A percentile compares a stretch with the other conserved stretches of the same genome.
These are phyloP conservation scores for Apogon hyalosoma DNA, from an alignment of 2,797 vertebrate species.

Conservation along the genomic window DNA sequence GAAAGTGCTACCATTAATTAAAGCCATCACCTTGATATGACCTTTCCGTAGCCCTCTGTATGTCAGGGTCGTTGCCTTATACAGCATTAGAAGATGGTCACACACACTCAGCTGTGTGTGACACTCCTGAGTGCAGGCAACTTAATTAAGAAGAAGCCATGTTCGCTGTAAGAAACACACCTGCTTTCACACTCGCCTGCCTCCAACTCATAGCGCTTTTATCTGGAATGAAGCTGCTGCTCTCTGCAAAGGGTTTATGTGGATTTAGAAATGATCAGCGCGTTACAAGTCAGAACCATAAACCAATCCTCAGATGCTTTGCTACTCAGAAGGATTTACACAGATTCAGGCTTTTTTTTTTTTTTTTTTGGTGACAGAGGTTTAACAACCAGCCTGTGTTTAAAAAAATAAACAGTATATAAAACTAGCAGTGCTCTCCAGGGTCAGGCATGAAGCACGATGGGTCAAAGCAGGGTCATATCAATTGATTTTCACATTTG, in stretches of 20 bases:
- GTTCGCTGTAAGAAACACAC: conserved; percentile 26
- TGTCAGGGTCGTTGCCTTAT: conserved; percentile 24
- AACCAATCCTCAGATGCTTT: background rate
- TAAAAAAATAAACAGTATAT: conserved; percentile 8
- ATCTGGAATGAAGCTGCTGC: conserved; percentile 1
- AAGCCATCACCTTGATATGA: conserved; percentile 31
- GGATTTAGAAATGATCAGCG: conserved; percentile 15
- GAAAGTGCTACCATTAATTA: conserved; percentile 15
- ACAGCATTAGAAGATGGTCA: conserved; percentile 31
- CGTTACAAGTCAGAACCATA: background rate
- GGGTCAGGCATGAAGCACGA: background rate
- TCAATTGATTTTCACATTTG: conserved; percentile 40
- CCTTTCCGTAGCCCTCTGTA: conserved; percentile 9
- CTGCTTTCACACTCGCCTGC: conserved; percentile 38
- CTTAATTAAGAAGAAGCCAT: conserved; percentile 60
- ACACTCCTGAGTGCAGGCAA: conserved; percentile 30
- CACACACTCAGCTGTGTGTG: conserved; percentile 6
- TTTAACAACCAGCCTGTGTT: conserved; percentile 6
- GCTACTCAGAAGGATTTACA: background rate
- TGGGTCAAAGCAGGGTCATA: conserved; percentile 27
- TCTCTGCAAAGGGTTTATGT: conserved; percentile 18
- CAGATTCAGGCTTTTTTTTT: background rate
- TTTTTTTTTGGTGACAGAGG: background rate
- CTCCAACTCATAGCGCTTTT: conserved; percentile 17
- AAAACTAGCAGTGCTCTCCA: conserved; percentile 1